Percentiles rank a stretch among this genome's conserved stretches.
phyloP scores from a whole-genome alignment of 53 echinoderm and acorn worm species.

The Glandiceps talaboti region DNA sequence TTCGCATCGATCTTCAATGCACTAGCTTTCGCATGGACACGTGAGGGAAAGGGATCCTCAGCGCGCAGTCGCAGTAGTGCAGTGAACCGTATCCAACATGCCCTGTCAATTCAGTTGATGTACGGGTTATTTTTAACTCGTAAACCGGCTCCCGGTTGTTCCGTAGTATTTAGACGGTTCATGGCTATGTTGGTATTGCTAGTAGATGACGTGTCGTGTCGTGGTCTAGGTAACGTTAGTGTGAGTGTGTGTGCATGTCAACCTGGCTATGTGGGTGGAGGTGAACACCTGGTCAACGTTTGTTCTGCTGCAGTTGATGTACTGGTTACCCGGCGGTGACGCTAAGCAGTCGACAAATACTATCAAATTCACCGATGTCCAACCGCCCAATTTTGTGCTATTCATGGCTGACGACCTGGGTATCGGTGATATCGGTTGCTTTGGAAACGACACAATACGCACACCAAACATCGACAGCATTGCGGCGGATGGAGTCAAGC shows the following conservation, averaged over 20 bases:
- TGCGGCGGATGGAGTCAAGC: conserved; percentile 73
- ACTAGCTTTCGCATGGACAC: neutral
- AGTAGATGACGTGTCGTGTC: neutral
- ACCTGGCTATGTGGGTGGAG: neutral
- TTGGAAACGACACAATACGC: conserved; percentile 71
- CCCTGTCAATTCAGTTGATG: no score
- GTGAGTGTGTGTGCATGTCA: neutral
- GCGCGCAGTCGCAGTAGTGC: neutral
- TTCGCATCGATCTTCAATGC: no score
- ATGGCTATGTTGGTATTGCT: neutral
- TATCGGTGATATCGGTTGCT: conserved; percentile 89
- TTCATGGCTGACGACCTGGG: conserved; percentile 93
- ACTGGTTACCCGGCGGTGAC: neutral
- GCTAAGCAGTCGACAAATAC: neutral
- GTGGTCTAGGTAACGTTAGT: neutral
- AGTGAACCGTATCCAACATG: neutral
- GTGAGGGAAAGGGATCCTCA: neutral
- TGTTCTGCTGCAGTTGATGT: neutral
- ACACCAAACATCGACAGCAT: conserved; percentile 86
- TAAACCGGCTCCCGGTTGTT: no score
- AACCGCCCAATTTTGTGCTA: conserved; percentile 55
- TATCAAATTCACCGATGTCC: neutral
- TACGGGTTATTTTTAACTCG: no score
- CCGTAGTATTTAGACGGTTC: no score
- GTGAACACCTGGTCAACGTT: neutral